Percentiles rank a stretch among this genome's conserved stretches.
Evolutionary conservation across 2,797 vertebrate species (phyloP).

Genomic region (Neosilurus mollespiculum): DNA sequence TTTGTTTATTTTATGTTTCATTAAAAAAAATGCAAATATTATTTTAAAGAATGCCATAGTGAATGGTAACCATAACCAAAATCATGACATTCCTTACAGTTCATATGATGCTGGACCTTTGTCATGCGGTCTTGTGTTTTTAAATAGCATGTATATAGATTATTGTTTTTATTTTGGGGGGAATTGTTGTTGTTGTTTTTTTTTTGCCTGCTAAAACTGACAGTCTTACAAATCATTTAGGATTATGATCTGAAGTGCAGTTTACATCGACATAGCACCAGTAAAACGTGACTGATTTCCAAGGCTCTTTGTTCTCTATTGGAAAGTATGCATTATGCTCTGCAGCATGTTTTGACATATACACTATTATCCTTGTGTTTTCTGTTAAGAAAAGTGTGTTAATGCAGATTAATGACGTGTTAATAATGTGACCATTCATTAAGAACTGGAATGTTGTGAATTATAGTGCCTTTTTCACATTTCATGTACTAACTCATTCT

Average conservation of each 20-base stretch:
- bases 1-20: constrained; percentile 6
- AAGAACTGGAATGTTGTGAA: constrained; percentile 81
- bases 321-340: constrained; percentile 28
- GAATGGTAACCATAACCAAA: constrained; percentile 13
- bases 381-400: constrained; percentile 39
- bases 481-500: constrained; percentile 76
- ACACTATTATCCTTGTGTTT: constrained; percentile 54
- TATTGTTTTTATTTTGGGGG: constrained; percentile 33
- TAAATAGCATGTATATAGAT: constrained; percentile 37
- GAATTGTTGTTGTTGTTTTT: not conserved
- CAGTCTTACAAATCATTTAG: constrained; percentile 2
- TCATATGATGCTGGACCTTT: constrained; percentile 50
- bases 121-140: constrained; percentile 31
- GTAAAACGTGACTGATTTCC: constrained; percentile 36
- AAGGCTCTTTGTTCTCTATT: constrained; percentile 1
- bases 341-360: constrained; percentile 34
- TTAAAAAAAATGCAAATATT: not conserved
- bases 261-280: constrained; percentile 24
- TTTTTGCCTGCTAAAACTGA: constrained; percentile 9
- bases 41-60: not conserved
- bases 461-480: constrained; percentile 82
- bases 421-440: constrained; percentile 44
- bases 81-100: constrained; percentile 47
- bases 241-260: constrained; percentile 6
- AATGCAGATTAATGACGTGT: constrained; percentile 32